Evolutionary conservation across 2,888 invertebrate species (phyloP), one percentile per base, ranked within the genome.

Genomic region (Hyposoter dolosus): DNA sequence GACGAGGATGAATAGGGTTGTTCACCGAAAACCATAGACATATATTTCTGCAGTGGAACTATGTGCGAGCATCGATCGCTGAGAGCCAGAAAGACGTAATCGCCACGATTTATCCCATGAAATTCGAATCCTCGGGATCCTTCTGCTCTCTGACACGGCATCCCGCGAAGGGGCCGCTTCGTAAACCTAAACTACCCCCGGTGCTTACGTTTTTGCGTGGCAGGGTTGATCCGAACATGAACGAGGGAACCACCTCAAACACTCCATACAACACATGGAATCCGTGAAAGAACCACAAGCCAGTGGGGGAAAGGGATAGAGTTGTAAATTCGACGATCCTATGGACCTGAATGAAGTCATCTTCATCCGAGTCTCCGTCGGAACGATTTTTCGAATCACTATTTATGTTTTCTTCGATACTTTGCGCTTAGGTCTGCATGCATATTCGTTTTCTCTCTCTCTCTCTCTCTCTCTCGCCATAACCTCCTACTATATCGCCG

Each of bases 1-100:
- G 88, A 89, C 89, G 88, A 85, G 60, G 89, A 89, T 91, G 90
- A 91, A 91, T 90, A 91, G 90, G 89, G 89, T 89, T 88, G 89
- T 92, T 91, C 91, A 90, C 90, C 89, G 89, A 90, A 90, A 88
- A 84, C 65, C 68, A 47, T 15, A n/a, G 35, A 43, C 56, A 71
- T 77, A 28, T 28, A 78, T 53, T 43, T 56, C 17, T 47, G 45
- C 47, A 32, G 28, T n/a, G 9, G 32, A 19, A 23, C 4, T 35
- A 35, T 65, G 63, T 19, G 47, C 23, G 45, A 45, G 45, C 28
- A 53, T 68, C 35, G 17, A 68, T 65, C n/a, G 28, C 43, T 74
- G 15, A 60, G 28, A 28, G 17, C 6, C 60, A 45, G 28, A 74
- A 74, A 15, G 60, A 10, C 74, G 17, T 10, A 9, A 45, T 19